These are phyloP conservation scores for Zaprionus ghesquierei DNA, from an alignment of 1,140 invertebrate species.

Conservation along the genomic window DNA sequence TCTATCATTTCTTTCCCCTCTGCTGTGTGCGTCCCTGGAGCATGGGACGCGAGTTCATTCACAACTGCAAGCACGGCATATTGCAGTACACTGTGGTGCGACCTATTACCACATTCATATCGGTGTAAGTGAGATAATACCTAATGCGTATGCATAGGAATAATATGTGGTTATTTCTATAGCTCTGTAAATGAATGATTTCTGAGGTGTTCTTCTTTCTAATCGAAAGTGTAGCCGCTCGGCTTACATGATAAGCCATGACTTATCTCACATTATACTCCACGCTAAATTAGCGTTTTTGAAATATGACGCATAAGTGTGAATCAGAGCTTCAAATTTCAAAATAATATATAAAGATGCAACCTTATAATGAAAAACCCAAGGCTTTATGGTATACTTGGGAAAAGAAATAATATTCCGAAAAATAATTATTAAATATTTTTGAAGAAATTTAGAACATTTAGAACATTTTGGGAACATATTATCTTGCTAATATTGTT, in stretches of 20 bases:
- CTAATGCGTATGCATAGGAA: too few relatives aligned
- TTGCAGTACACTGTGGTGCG: constrained; percentile 96
- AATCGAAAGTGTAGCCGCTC: too few relatives aligned
- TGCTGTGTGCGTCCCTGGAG: constrained; percentile 93
- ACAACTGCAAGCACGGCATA: constrained; percentile 97
- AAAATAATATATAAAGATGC: neutral
- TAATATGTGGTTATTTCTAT: too few relatives aligned
- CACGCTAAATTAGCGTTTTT: neutral
- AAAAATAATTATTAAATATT: too few relatives aligned
- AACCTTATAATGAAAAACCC: neutral
- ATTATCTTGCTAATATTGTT: too few relatives aligned
- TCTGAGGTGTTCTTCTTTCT: neutral
- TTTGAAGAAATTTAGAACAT: too few relatives aligned
- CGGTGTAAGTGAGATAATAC: constrained; percentile 87
- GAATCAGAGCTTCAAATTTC: neutral
- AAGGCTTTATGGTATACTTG: neutral
- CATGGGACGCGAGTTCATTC: constrained; percentile 95
- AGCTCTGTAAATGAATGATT: too few relatives aligned
- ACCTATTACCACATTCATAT: constrained; percentile 93
- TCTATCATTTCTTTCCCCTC: constrained; percentile 92
- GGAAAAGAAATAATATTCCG: too few relatives aligned
- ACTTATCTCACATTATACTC: neutral
- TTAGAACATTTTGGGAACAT: too few relatives aligned
- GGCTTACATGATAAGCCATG: too few relatives aligned
- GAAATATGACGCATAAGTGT: neutral